Evolutionary conservation across 2,113 vertebrate species (phyloP).

Genomic region (Cromileptes altivelis): DNA sequence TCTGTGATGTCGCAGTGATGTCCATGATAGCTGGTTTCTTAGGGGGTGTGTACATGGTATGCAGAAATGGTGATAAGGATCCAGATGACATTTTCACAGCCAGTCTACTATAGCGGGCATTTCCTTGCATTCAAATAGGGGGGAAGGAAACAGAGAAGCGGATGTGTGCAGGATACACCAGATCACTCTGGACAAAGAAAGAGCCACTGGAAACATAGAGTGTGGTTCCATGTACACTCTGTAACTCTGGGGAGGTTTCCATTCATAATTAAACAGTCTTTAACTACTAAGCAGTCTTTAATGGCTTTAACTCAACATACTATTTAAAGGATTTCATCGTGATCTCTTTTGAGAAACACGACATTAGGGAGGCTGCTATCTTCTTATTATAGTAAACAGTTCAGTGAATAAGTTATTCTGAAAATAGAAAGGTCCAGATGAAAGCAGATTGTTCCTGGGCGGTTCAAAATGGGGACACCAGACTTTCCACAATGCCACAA

Average conservation of each 20-base stretch:
- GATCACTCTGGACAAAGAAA: constrained; percentile 71
- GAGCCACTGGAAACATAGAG: constrained; percentile 61
- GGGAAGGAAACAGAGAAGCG: constrained; percentile 78
- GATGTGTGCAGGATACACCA: constrained; percentile 72
- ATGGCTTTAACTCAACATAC: constrained; percentile 4
- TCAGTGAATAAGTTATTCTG: constrained; percentile 13
- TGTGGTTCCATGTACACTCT: constrained; percentile 46
- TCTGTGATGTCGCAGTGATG: background rate
- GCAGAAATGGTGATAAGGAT: constrained; percentile 68
- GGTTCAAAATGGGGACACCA: constrained; percentile 31
- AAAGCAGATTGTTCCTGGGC: constrained; percentile 20
- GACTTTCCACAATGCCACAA: constrained; percentile 4
- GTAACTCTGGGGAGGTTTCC: constrained; percentile 50
- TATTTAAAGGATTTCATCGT: constrained; percentile 44
- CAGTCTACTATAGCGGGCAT: constrained; percentile 64
- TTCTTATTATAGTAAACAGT: constrained; percentile 24
- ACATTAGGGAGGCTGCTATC: constrained; percentile 10
- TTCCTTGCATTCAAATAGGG: constrained; percentile 85
- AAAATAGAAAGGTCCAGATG: constrained; percentile 40
- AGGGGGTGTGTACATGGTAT: constrained; percentile 28
- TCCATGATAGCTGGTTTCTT: constrained; percentile 16
- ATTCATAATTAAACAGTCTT: constrained; percentile 59
- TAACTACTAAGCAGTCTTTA: constrained; percentile 23
- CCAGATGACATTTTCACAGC: constrained; percentile 75
- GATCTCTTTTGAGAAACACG: constrained; percentile 27